A percentile compares a stretch with the other conserved stretches of the same genome.
phyloP scores from a whole-genome alignment of 2,113 vertebrate species.

The Phylloscopus trochilus region DNA sequence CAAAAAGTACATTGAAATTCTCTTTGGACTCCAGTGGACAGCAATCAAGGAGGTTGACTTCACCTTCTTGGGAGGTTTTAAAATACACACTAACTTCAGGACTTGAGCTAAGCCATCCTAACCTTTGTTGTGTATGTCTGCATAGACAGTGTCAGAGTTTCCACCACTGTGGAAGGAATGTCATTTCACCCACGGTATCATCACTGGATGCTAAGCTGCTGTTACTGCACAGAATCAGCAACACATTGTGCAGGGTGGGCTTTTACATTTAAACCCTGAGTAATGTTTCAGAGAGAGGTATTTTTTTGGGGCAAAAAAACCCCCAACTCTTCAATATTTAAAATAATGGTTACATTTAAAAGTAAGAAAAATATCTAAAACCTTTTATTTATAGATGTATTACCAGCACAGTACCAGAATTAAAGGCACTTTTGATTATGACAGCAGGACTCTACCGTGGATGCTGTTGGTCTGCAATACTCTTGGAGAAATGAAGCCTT shows the following conservation, averaged over 20 bases:
- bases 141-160: neutral
- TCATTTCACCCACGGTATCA: neutral
- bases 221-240: neutral
- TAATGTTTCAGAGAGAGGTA: neutral
- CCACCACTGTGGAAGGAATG: neutral
- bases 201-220: neutral
- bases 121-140: neutral
- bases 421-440: neutral
- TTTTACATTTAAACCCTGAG: neutral
- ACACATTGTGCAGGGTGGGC: neutral
- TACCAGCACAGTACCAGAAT: neutral
- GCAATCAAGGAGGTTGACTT: neutral
- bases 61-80: neutral
- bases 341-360: neutral
- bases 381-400: neutral
- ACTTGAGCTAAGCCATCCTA: neutral
- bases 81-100: neutral
- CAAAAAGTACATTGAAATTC: neutral
- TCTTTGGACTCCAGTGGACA: neutral
- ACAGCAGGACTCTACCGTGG: neutral
- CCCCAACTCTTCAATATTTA: neutral
- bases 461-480: neutral
- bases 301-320: accelerated
- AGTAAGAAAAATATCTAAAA: neutral
- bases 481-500: neutral